Evolutionary conservation across 2,113 vertebrate genomes (phyloP), one percentile per base, ranked within the genome.

Genomic region (Galemys pyrenaicus): DNA sequence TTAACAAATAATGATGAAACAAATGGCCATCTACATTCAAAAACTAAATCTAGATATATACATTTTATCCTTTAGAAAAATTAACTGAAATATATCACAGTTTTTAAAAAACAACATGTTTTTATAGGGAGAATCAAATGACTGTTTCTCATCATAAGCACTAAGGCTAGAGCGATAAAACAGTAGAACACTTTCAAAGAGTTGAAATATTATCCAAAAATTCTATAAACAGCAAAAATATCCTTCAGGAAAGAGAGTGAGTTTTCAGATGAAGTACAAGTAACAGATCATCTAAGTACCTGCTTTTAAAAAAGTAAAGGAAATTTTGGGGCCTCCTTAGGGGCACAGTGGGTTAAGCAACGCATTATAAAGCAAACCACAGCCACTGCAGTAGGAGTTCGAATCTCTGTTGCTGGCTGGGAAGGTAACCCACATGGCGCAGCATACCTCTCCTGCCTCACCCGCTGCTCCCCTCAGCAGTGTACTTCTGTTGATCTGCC

Each of bases 191-290:
- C 28, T 49, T 82, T 56, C 22, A 46, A 82, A 81, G 10, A 56
- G 35, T 30, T 64, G 51, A 80, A 62, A 77, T 41, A 41, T 2
- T 16, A 20, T 75, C 13, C 12, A 17, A 44, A 28, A 87, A 82
- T 35, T 44, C 65, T 68, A 75, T 26, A 64, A 54, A 62, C 22
- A 75, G 87, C 49, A 71, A 85, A 95, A 95, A 75, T 35, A 67
- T 10, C 30, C 16, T 79, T 82, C 28, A 92, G 4, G 74, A 92
- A 85, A 32, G 9, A 65, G 64, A n/a, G 10, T 78, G 46, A 83
- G 44, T 78, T 89, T 92, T 79, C 85, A 79, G 19, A 54, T 70
- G 28, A 89, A 60, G 44, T 64, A 71, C 32, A 88, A 83, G 20
- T 49, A 86, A 81, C 39, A 90, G 15, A 65, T n/a, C n/a, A n/a